These are phyloP conservation scores for Parus major DNA, from an alignment of 2,113 vertebrate genomes.

Conservation along the genomic window DNA sequence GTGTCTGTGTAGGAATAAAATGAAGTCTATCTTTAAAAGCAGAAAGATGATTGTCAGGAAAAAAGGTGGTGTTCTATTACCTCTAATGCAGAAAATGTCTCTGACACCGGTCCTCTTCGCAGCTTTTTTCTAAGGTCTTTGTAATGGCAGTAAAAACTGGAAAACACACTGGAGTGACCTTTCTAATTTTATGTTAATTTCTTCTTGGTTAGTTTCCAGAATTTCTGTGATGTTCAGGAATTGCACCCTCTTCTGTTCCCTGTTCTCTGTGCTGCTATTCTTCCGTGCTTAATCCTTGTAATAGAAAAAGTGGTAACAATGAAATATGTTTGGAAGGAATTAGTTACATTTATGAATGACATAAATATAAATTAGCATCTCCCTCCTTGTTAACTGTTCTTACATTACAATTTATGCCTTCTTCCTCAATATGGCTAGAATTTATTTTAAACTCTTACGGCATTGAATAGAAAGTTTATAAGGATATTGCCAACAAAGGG, in stretches of 20 bases:
- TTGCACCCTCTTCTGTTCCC: neutral
- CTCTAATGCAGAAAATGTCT: neutral
- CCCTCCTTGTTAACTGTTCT: neutral
- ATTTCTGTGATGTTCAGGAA: neutral
- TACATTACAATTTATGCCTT: neutral
- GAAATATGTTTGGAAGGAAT: neutral
- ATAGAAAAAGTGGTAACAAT: neutral
- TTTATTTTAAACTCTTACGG: neutral
- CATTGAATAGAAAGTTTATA: neutral
- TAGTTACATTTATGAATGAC: neutral
- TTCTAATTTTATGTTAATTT: neutral
- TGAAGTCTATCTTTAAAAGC: neutral
- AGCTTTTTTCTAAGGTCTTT: neutral
- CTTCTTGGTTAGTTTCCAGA: neutral
- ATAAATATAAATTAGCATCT: neutral
- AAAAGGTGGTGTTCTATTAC: neutral
- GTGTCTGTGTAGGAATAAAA: neutral
- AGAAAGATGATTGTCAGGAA: neutral
- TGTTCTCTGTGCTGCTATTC: neutral
- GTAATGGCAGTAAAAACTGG: neutral
- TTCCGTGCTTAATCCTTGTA: neutral
- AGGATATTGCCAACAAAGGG: neutral
- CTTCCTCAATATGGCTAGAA: neutral
- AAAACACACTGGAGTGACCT: neutral
- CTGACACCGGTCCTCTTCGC: neutral